Evolutionary conservation across 2,113 vertebrate species (phyloP).

Genomic region (Camarhynchus parvulus): DNA sequence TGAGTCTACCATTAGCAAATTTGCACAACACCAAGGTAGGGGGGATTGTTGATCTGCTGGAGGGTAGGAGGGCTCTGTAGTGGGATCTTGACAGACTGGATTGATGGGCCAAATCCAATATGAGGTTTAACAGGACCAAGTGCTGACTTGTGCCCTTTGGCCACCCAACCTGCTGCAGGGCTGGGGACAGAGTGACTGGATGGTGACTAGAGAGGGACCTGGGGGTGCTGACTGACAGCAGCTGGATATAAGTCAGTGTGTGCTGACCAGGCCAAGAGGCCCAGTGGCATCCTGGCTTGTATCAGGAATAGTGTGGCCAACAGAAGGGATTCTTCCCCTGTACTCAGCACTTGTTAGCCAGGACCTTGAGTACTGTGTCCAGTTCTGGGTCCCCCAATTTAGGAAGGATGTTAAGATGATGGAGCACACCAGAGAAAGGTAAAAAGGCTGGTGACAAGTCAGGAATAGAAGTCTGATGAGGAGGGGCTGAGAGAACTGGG

Average conservation of each 20-base stretch:
- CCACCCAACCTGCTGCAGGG: neutral
- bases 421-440: neutral
- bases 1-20: neutral
- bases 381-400: neutral
- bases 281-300: neutral
- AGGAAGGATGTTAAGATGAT: neutral
- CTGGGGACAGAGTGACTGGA: neutral
- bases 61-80: neutral
- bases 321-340: neutral
- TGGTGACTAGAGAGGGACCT: neutral
- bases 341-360: neutral
- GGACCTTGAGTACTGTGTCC: neutral
- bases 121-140: neutral
- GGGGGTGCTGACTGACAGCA: neutral
- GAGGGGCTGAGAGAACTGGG: fast-evolving
- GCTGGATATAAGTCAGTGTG: neutral
- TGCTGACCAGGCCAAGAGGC: neutral
- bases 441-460: neutral
- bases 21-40: neutral
- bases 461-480: neutral
- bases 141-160: neutral
- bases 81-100: neutral
- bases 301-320: neutral
- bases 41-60: neutral
- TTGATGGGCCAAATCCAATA: neutral